Percentiles rank a stretch among this genome's conserved stretches.
Evolutionary conservation across 2,113 vertebrate genomes (phyloP).

Genomic region (Myotis yumanensis): DNA sequence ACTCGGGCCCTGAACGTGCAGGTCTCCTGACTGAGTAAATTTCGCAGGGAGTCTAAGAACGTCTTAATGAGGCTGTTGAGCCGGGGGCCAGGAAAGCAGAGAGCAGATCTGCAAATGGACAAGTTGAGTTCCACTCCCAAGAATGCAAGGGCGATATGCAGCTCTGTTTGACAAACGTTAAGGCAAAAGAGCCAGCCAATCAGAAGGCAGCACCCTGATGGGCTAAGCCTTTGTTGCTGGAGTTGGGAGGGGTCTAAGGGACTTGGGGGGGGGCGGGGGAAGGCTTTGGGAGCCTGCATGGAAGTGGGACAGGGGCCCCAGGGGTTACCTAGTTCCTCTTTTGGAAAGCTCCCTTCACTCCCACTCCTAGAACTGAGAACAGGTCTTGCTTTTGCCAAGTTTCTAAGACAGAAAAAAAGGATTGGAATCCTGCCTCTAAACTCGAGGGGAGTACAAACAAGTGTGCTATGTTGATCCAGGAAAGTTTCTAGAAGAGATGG

Average conservation of each 20-base stretch:
- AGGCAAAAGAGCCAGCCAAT: not conserved
- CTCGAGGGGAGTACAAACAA: not conserved
- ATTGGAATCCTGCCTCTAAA: not conserved
- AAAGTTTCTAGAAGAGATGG: constrained; percentile 10
- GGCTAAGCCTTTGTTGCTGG: not conserved
- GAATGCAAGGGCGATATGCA: not conserved
- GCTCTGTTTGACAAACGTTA: not conserved
- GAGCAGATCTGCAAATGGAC: not conserved
- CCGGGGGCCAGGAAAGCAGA: not conserved
- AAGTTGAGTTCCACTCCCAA: not conserved
- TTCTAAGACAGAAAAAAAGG: constrained; percentile 5
- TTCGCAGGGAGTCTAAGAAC: not conserved
- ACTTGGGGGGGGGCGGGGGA: too few relatives aligned
- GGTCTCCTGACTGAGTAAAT: not conserved
- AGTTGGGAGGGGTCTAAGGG: too few relatives aligned
- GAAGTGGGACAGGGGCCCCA: too few relatives aligned
- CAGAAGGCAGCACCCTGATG: not conserved
- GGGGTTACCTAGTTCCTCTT: not conserved
- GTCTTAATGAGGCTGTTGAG: not conserved
- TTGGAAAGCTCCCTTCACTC: not conserved
- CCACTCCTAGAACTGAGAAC: not conserved
- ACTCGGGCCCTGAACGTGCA: too few relatives aligned
- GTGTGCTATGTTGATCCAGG: not conserved
- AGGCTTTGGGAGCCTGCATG: not conserved
- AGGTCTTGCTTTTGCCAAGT: not conserved